phyloP scores from a whole-genome alignment of 2,888 invertebrate species.

The Drosophila anceps region DNA sequence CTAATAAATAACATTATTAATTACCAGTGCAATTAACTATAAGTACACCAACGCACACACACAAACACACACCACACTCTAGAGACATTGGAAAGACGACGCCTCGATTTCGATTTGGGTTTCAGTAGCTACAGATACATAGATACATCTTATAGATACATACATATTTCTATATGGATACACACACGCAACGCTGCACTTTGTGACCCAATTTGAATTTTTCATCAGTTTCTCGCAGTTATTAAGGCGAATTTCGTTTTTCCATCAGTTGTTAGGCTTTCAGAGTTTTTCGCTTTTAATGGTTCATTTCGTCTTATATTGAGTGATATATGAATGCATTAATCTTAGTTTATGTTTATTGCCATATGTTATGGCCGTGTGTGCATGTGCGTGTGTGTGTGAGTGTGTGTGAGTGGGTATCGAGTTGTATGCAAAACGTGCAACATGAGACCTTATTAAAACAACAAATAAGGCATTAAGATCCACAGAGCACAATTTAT shows the following conservation, averaged over 20 bases:
- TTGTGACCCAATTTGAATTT: slow-evolving; percentile 74
- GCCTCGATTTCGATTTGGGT: slow-evolving; percentile 40
- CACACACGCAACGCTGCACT: slow-evolving; percentile 55
- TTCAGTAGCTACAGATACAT: slow-evolving; percentile 29
- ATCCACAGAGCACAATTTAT: slow-evolving; percentile 40
- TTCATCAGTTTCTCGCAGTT: slow-evolving; percentile 57
- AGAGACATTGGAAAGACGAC: slow-evolving; percentile 35
- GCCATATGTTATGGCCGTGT: slow-evolving; percentile 36
- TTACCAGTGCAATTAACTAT: slow-evolving; percentile 82
- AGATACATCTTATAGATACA: slow-evolving; percentile 23
- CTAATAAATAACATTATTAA: slow-evolving; percentile 82
- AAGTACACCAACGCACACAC: slow-evolving; percentile 59
- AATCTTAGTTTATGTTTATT: slow-evolving; percentile 79
- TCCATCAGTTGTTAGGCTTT: slow-evolving; percentile 34
- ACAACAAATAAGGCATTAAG: slow-evolving; percentile 14
- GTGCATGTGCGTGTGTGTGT: background rate
- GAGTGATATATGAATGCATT: slow-evolving; percentile 81
- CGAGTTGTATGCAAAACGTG: slow-evolving; percentile 60
- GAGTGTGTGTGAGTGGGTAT: slow-evolving; percentile 31
- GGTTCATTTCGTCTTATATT: slow-evolving; percentile 59
- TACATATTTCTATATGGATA: slow-evolving; percentile 10
- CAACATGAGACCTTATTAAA: slow-evolving; percentile 53
- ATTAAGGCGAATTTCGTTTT: slow-evolving; percentile 62
- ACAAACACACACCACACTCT: slow-evolving; percentile 14
- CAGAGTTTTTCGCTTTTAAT: slow-evolving; percentile 43